phyloP scores from a whole-genome alignment of 2,797 vertebrate genomes.

The Myiothlypis chrysogaster region DNA sequence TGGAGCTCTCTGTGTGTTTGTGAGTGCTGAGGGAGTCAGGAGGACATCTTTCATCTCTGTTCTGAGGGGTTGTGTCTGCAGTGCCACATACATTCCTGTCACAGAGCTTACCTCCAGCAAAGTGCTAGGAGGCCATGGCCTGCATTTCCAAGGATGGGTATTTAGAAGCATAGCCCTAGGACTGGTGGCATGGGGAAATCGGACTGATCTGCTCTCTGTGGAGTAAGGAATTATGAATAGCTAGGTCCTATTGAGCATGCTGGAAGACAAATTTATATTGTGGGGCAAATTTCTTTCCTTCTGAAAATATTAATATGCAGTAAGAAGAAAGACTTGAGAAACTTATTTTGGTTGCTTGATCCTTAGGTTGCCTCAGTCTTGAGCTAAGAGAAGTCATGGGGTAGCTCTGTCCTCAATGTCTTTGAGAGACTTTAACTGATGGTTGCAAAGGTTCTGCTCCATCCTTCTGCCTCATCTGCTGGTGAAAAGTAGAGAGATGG shows the following conservation, averaged over 20 bases:
- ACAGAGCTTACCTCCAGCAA: neutral
- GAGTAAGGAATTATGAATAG: neutral
- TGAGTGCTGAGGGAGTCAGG: neutral
- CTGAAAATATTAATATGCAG: neutral
- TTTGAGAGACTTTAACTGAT: neutral
- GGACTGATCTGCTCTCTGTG: neutral
- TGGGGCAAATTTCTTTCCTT: neutral
- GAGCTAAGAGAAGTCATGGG: neutral
- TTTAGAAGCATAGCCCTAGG: neutral
- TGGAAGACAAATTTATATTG: neutral
- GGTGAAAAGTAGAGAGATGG: neutral
- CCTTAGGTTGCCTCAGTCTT: neutral
- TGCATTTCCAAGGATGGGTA: neutral
- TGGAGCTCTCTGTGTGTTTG: neutral
- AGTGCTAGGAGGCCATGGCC: neutral
- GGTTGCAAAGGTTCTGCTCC: neutral
- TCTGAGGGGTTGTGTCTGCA: neutral
- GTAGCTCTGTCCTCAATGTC: neutral
- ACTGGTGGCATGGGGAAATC: neutral
- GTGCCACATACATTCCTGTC: accelerated
- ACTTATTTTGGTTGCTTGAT: neutral
- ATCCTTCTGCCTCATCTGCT: neutral
- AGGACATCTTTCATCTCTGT: neutral
- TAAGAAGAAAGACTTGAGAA: neutral
- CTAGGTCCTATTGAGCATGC: neutral